These are phyloP conservation scores for Pseudococcus viburni DNA, from an alignment of 2,888 invertebrate species.

Conservation along the genomic window DNA sequence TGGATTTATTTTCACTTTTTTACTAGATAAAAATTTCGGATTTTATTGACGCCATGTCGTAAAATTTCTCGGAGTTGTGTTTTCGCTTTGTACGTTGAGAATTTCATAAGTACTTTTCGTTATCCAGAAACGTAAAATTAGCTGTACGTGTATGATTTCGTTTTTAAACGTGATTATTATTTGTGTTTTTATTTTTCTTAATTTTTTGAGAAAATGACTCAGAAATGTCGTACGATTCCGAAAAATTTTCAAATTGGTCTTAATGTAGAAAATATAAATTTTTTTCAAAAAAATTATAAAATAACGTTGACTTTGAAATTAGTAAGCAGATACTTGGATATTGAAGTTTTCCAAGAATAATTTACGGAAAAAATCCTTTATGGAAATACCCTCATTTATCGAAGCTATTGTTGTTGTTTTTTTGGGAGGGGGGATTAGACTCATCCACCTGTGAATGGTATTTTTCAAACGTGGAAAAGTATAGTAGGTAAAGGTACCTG, in stretches of 20 bases:
- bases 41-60: not conserved
- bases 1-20: slow-evolving; percentile 25
- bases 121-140: not conserved
- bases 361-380: no score
- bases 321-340: no score
- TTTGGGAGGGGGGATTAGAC: no score
- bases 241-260: no score
- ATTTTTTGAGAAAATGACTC: not conserved
- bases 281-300: no score
- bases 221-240: no score
- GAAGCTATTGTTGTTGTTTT: no score
- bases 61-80: not conserved
- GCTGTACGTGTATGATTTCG: not conserved
- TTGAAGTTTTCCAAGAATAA: no score
- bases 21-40: not conserved
- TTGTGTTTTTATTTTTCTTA: not conserved
- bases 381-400: no score
- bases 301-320: no score
- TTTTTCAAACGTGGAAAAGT: not conserved
- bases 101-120: not conserved
- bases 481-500: not conserved
- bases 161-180: not conserved
- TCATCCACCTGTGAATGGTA: no score
- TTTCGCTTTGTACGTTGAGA: not conserved
- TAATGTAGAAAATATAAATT: no score